Evolutionary conservation across 2,113 vertebrate genomes (phyloP).

Genomic region (Lichenostomus cassidix): DNA sequence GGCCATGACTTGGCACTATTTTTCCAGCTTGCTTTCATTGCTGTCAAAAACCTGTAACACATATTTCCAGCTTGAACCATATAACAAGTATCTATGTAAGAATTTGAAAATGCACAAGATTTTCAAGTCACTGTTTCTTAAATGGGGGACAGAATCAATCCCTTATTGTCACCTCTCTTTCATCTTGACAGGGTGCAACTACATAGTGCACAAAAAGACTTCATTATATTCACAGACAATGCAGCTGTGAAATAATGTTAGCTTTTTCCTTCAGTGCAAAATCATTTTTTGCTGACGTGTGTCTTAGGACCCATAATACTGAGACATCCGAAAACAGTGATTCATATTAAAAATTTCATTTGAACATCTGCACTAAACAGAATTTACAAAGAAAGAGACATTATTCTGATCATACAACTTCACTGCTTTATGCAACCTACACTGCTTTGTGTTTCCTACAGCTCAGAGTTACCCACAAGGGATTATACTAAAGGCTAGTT

Average conservation of each 20-base stretch:
- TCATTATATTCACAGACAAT: constrained; percentile 31
- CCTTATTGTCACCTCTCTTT: not conserved
- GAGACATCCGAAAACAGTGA: constrained; percentile 48
- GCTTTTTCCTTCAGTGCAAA: constrained; percentile 49
- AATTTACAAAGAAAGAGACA: constrained; percentile 30
- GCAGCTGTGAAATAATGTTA: constrained; percentile 44
- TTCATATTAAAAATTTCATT: constrained; percentile 40
- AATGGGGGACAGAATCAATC: not conserved
- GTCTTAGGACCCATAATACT: constrained; percentile 35
- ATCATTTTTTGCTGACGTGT: constrained; percentile 9
- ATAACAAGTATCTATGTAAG: not conserved
- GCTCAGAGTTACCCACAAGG: not conserved
- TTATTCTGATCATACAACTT: not conserved
- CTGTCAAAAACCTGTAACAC: not conserved
- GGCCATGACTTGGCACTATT: not conserved
- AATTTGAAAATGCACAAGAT: not conserved
- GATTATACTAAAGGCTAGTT: not conserved
- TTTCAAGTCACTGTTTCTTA: not conserved
- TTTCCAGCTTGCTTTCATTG: not conserved
- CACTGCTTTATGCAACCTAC: not conserved
- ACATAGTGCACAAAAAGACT: not conserved
- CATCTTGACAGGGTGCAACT: not conserved
- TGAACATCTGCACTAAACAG: constrained; percentile 33
- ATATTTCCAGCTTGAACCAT: not conserved
- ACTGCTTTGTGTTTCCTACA: not conserved